A percentile compares a stretch with the other conserved stretches of the same genome.
These are phyloP conservation scores for Ctenomys sociabilis DNA, from an alignment of 2,113 vertebrate species.

Conservation along the genomic window DNA sequence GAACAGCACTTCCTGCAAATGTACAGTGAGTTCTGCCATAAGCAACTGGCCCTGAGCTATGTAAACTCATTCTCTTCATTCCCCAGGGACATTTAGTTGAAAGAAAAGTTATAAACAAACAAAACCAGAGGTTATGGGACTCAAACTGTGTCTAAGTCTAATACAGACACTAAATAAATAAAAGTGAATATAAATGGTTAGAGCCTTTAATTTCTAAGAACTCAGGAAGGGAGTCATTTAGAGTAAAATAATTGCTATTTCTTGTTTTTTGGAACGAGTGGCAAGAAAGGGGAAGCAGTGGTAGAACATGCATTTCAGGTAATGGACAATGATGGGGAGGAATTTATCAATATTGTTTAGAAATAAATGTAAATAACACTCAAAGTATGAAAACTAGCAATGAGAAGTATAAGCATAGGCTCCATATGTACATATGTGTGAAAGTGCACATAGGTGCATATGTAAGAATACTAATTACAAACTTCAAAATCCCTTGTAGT, in stretches of 20 bases:
- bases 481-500: slow-evolving; percentile 30
- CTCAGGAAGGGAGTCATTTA: background rate
- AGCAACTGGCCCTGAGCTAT: background rate
- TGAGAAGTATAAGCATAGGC: background rate
- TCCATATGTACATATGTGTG: background rate
- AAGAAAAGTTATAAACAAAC: slow-evolving; percentile 26
- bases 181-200: background rate
- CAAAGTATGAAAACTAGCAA: slow-evolving; percentile 14
- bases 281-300: background rate
- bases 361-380: background rate
- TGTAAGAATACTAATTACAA: slow-evolving; percentile 28
- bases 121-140: background rate
- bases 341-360: background rate
- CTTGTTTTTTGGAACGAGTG: background rate
- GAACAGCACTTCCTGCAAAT: background rate
- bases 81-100: background rate
- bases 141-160: slow-evolving; percentile 19
- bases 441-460: background rate
- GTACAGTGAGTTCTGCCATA: background rate
- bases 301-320: slow-evolving; percentile 31
- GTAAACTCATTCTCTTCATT: background rate
- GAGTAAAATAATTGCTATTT: slow-evolving; percentile 39
- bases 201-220: slow-evolving; percentile 45
- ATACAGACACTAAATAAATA: slow-evolving; percentile 38
- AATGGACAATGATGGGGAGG: background rate